phyloP scores from a whole-genome alignment of 2,888 invertebrate species.

The Eupeodes luniger region DNA sequence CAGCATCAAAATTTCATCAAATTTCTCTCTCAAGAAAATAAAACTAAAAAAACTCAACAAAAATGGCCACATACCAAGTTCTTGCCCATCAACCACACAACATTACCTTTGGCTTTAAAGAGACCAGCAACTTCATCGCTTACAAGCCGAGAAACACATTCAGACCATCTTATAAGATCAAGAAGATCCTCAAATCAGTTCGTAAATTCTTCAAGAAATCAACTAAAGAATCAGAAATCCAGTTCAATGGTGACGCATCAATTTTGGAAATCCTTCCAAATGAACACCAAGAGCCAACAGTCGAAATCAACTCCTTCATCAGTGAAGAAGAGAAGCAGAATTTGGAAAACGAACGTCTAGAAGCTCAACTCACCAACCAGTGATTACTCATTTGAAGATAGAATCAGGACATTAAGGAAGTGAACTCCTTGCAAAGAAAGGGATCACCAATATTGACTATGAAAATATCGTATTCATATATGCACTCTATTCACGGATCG shows the following conservation, averaged over 20 bases:
- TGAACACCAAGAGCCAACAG: constrained; percentile 27
- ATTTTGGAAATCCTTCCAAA: constrained; percentile 59
- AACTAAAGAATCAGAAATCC: constrained; percentile 35
- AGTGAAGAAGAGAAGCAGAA: constrained; percentile 78
- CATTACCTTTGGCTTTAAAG: constrained; percentile 17
- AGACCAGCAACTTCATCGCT: constrained; percentile 49
- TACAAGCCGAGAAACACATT: constrained; percentile 76
- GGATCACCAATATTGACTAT: constrained; percentile 13
- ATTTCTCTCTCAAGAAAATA: constrained; percentile 5
- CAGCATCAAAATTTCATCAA: constrained; percentile 32
- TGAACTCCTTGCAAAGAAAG: constrained; percentile 8
- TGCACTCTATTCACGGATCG: constrained; percentile 17
- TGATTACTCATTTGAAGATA: constrained; percentile 5
- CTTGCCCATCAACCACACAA: constrained; percentile 75
- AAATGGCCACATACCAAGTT: constrained; percentile 79
- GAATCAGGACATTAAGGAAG: background rate
- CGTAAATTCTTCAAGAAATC: constrained; percentile 77
- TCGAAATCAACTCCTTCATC: constrained; percentile 52
- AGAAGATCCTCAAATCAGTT: constrained; percentile 78
- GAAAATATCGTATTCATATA: constrained; percentile 30
- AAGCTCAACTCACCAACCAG: constrained; percentile 66
- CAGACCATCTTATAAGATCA: constrained; percentile 77
- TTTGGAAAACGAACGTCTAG: constrained; percentile 77
- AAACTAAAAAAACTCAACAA: constrained; percentile 29
- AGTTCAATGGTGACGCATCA: constrained; percentile 48